Percentiles rank a stretch among this genome's conserved stretches.
These are phyloP conservation scores for Nomada ferruginata DNA, from an alignment of 2,888 invertebrate genomes.

Conservation along the genomic window DNA sequence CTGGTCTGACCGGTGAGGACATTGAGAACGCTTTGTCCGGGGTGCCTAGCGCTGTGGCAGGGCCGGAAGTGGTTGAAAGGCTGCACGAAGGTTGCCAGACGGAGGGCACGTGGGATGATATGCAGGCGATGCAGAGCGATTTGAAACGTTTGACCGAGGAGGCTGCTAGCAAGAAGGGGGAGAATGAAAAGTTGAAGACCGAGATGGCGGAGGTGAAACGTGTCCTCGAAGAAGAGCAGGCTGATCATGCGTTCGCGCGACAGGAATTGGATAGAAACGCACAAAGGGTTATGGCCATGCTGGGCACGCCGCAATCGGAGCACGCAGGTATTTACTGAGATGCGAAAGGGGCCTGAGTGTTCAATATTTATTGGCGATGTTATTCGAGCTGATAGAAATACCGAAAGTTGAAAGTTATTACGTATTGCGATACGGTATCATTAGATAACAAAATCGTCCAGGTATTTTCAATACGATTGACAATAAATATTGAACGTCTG, in stretches of 20 bases:
- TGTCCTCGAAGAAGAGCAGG: conserved; percentile 88
- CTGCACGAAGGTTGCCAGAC: conserved; percentile 87
- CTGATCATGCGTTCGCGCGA: conserved; percentile 90
- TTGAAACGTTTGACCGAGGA: conserved; percentile 86
- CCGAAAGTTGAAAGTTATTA: too few relatives aligned
- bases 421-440: too few relatives aligned
- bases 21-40: conserved; percentile 90
- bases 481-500: background rate
- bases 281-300: conserved; percentile 88
- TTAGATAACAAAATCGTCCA: too few relatives aligned
- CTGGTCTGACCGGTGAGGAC: conserved; percentile 89
- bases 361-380: background rate
- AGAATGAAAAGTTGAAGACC: conserved; percentile 87
- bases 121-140: conserved; percentile 86
- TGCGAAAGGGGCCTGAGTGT: too few relatives aligned
- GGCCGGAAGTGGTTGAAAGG: conserved; percentile 84
- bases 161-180: conserved; percentile 62
- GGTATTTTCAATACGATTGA: background rate
- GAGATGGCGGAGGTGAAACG: conserved; percentile 87
- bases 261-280: conserved; percentile 91
- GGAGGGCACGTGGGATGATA: conserved; percentile 88
- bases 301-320: conserved; percentile 83
- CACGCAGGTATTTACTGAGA: conserved; percentile 72
- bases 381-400: too few relatives aligned
- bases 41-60: conserved; percentile 78